phyloP scores from a whole-genome alignment of 2,888 invertebrate species.

The Trissolcus brochymenae region DNA sequence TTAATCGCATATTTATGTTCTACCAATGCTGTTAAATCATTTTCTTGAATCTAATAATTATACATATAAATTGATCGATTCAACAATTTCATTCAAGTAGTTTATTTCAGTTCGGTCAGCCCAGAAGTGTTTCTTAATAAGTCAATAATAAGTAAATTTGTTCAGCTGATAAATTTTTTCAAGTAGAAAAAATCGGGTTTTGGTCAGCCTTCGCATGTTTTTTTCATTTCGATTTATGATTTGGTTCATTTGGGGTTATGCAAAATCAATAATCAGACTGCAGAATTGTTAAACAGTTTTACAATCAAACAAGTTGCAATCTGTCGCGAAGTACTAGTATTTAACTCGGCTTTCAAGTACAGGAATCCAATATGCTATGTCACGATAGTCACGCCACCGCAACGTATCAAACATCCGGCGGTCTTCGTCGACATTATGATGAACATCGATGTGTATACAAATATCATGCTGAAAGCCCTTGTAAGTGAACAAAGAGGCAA shows the following conservation, averaged over 20 bases:
- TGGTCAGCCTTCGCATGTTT: too few species aligned
- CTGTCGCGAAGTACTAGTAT: constrained; percentile 51
- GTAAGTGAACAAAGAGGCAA: constrained; percentile 51
- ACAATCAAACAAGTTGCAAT: constrained; percentile 54
- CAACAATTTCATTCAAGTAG: too few species aligned
- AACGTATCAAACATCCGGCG: constrained; percentile 72
- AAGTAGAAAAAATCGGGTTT: too few species aligned
- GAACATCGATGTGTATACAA: constrained; percentile 56
- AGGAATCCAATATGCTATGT: constrained; percentile 71
- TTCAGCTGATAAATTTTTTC: too few species aligned
- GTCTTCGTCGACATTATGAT: constrained; percentile 65
- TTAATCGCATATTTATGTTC: too few species aligned
- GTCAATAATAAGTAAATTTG: too few species aligned
- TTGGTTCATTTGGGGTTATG: background rate
- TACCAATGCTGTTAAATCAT: too few species aligned
- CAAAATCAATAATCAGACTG: constrained; percentile 27
- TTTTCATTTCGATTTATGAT: too few species aligned
- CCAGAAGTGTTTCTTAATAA: too few species aligned
- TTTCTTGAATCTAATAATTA: too few species aligned
- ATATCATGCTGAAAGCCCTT: constrained; percentile 51
- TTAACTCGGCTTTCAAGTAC: constrained; percentile 57
- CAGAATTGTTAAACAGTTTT: constrained; percentile 50
- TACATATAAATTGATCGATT: too few species aligned
- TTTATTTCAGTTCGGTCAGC: too few species aligned
- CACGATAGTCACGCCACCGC: constrained; percentile 63